Base-by-base conservation (phyloP, 2,888 invertebrate species). In the Leucania comma region DNA sequence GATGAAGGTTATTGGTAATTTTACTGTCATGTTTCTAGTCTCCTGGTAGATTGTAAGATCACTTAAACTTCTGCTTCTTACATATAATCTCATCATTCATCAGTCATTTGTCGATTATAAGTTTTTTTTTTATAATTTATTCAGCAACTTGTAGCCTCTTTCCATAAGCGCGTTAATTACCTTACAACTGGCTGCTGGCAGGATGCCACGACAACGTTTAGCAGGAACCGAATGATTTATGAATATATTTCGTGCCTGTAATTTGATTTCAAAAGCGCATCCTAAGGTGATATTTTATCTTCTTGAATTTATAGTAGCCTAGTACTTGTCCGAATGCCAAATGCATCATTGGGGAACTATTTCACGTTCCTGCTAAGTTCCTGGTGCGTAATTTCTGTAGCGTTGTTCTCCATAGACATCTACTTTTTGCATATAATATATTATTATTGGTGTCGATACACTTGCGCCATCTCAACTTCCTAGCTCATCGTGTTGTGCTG, bases 221-320 rank as follows among this genome's bases (percentile, higher is more conserved):
- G 50, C 26, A 53, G 66, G 42, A 79, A 22, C 48, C 22, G n/a
- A 12, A 29, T n/a, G 79, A 72, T 73, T 79, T 73, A 76, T 72
- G 50, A 53, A 42, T 29, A 54, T 10, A 61, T 62, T 50, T 65
- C 26, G 62, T 42, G 17, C 54, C 24, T 10, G 9, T 66, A 54
- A 79, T 76, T 76, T 53, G 66, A 73, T 76, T 79, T 54, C 53
- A 73, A 17, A 54, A 20, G 35, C 53, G 46, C 46, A 35, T 54
- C 32, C 24, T 22, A n/a, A 32, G 12, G 12, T 54, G 24, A 32
- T 54, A 0, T 53, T 54, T 35, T 32, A 50, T 35, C 42, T 60
- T 50, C 38, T 58, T 48, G 20, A 22, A 35, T 68, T 42, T 59
- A 38, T 68, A n/a, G 4, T 24, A 9, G 50, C 14, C 14, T 22